Evolutionary conservation across 2,797 vertebrate species (phyloP).

Genomic region (Alcedo quadribrachys): DNA sequence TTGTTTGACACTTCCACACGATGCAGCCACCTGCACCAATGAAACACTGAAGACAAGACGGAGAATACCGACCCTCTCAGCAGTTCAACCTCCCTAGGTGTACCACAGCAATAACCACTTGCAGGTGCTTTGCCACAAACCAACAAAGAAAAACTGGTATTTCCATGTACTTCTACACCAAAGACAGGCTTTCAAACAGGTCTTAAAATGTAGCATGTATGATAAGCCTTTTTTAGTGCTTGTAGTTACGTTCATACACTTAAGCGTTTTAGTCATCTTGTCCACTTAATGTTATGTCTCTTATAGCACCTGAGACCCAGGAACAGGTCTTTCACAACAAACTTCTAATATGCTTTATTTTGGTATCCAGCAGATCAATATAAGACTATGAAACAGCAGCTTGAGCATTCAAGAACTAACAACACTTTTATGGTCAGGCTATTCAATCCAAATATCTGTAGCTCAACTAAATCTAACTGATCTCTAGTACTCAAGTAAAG

Average conservation of each 20-base stretch:
- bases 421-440: not conserved
- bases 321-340: not conserved
- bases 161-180: fast-evolving
- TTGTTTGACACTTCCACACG: not conserved
- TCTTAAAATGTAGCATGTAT: fast-evolving
- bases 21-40: fast-evolving
- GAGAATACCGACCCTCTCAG: fast-evolving
- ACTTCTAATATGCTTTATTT: not conserved
- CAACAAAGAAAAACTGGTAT: not conserved
- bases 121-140: not conserved
- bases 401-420: not conserved
- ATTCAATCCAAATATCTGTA: not conserved
- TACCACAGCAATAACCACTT: not conserved
- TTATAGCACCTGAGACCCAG: not conserved
- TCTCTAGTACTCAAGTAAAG: fast-evolving
- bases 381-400: not conserved
- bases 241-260: no score
- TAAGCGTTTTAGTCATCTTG: no score
- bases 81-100: fast-evolving
- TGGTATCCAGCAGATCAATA: not conserved
- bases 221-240: not conserved
- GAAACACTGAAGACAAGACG: fast-evolving
- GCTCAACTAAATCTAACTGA: not conserved
- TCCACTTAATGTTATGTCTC: no score
- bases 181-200: not conserved